Evolutionary conservation across 37 sponge, comb jelly and placozoan species (phyloP).

Genomic region (Corticium candelabrum): DNA sequence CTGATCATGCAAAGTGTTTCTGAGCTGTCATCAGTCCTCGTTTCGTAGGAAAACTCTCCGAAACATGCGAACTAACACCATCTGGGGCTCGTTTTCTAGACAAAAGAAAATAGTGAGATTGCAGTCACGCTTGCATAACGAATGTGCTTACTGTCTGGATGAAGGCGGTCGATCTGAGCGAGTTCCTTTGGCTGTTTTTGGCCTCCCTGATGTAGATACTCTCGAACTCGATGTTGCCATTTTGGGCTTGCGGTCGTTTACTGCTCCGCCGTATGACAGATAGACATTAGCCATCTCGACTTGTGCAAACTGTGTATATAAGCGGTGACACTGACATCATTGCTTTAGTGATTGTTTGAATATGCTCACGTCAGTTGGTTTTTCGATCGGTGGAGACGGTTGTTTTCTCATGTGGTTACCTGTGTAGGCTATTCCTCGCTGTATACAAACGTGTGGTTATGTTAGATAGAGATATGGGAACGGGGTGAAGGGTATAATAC

Average conservation of each 20-base stretch:
- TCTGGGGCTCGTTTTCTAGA: too few relatives aligned
- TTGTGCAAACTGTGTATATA: slow-evolving; percentile 7
- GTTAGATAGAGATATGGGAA: background rate
- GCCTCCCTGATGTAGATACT: too few relatives aligned
- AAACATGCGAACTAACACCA: background rate
- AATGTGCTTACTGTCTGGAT: too few relatives aligned
- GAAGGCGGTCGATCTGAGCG: background rate
- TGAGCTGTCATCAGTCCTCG: slow-evolving; percentile 46
- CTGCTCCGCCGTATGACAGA: background rate
- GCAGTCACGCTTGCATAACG: too few relatives aligned
- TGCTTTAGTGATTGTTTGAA: background rate
- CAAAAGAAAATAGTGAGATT: too few relatives aligned
- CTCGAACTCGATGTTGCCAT: background rate
- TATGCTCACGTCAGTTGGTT: slow-evolving; percentile 16
- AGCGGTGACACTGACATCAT: background rate
- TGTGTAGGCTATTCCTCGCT: slow-evolving; percentile 90
- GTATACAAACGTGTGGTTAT: slow-evolving; percentile 8
- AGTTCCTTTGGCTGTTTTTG: too few relatives aligned
- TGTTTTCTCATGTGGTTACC: slow-evolving; percentile 84
- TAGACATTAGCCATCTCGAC: background rate
- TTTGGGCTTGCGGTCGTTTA: background rate
- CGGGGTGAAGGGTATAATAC: slow-evolving; percentile 18
- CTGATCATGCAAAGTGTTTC: slow-evolving; percentile 58
- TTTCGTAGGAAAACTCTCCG: slow-evolving; percentile 16
- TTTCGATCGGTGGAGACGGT: slow-evolving; percentile 23